These are phyloP conservation scores for Planococcus citri DNA, from an alignment of 1,140 invertebrate genomes.

Conservation along the genomic window DNA sequence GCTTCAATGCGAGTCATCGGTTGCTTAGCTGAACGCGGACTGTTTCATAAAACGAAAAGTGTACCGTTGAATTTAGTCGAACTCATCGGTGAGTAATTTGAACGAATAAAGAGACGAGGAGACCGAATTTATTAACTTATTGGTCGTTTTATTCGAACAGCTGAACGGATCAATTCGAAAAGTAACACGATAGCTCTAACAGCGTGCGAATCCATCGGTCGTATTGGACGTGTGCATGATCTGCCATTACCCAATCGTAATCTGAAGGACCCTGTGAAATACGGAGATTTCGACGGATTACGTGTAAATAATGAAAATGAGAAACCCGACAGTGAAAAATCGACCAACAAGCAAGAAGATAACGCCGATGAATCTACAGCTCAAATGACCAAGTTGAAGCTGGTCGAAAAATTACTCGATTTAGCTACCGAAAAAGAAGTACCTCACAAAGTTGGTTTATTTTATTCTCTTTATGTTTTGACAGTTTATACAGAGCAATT, in stretches of 20 bases:
- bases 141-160: not conserved
- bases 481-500: too few relatives aligned
- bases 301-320: not conserved
- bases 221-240: slow-evolving; percentile 49
- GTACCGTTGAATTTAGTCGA: not conserved
- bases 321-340: not conserved
- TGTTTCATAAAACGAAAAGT: not conserved
- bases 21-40: not conserved
- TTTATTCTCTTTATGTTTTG: too few relatives aligned
- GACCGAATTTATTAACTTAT: not conserved
- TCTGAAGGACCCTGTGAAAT: slow-evolving; percentile 32
- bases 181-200: too few relatives aligned
- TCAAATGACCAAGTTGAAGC: not conserved
- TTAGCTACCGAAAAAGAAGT: not conserved
- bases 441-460: not conserved
- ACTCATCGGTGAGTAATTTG: not conserved
- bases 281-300: slow-evolving; percentile 43
- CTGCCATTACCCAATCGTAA: slow-evolving; percentile 46
- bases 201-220: slow-evolving; percentile 51
- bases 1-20: not conserved
- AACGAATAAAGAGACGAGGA: not conserved
- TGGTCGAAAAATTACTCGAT: not conserved
- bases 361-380: not conserved
- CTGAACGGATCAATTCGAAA: not conserved
- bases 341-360: not conserved